Evolutionary conservation across 2,113 vertebrate genomes (phyloP), one percentile per base, ranked within the genome.

Genomic region (Nymphicus hollandicus): DNA sequence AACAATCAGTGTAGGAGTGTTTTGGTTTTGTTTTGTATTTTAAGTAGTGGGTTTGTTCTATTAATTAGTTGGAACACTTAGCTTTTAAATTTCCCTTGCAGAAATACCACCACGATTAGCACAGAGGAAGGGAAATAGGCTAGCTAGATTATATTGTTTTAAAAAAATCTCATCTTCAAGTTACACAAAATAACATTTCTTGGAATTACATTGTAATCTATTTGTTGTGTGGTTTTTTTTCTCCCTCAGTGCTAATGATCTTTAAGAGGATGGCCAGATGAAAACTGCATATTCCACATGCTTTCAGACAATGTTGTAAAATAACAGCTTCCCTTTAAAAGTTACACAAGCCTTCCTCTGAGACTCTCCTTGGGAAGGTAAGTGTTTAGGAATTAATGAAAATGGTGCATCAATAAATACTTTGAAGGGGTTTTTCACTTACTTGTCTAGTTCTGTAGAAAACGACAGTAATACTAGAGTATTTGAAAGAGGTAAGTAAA

Each of bases 1-100:
- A 96, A 76, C 47, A 72, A 37, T 83, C 93, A 81, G 82, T 94
- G 79, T 66, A 79, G 82, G 80, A 89, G 47, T 66, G 60, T 76
- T 81, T 68, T 43, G 52, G 1, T 19, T 81, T 56, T 47, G 74
- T 17, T 81, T 81, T 68, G 53, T 52, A 5, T 85, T 85, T 93
- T 56, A 84, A 72, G n/a, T 49, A 25, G 47, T 63, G 47, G 31
- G 9, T 77, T 92, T 88, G n/a, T 85, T 81, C 73, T 90, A 90
- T 90, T 89, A 89, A 90, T 92, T 84, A 77, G 81, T 56, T 83
- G 73, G 52, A 89, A 76, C 41, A 23, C 33, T 92, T 47, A n/a
- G 60, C 47, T 92, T 94, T 80, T 76, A 68, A 37, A 50, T 63
- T 61, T 72, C 43, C 8, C 11, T 25, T 88, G 69, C 52, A 58